Conservation (phyloP, 2,888 invertebrate genomes). For the Leptarthrus brevirostris region DNA sequence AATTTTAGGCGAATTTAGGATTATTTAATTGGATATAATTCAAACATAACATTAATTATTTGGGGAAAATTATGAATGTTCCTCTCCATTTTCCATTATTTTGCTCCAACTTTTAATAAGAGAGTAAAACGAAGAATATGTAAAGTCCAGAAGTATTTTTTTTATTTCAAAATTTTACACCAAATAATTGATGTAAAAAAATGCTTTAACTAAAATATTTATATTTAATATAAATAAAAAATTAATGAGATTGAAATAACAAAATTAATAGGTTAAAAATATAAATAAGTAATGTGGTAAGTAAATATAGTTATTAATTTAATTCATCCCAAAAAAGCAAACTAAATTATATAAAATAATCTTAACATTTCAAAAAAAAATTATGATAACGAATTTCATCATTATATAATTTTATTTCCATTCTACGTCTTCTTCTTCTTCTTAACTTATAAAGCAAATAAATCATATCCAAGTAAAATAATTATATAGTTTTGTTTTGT, state of each 20-base stretch:
- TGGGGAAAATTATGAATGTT: conserved; percentile 23
- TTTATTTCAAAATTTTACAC: conserved; percentile 35
- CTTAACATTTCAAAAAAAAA: not conserved
- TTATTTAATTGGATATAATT: conserved; percentile 23
- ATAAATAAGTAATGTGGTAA: not conserved
- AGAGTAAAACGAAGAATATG: not conserved
- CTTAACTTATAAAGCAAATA: conserved; percentile 23
- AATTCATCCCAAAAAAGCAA: not conserved
- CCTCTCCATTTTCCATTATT: not conserved
- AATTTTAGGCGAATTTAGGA: conserved; percentile 17
- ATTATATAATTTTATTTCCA: conserved; percentile 13
- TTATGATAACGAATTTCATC: not conserved
- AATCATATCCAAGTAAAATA: conserved; percentile 17
- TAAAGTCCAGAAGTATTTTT: too few species aligned
- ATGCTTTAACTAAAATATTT: conserved; percentile 37
- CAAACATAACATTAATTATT: conserved; percentile 20
- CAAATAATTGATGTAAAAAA: conserved; percentile 37
- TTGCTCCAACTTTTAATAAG: not conserved
- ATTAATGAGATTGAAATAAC: not conserved
- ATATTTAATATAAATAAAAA: not conserved
- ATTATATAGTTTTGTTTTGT: not conserved
- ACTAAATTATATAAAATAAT: not conserved
- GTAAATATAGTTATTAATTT: conserved; percentile 22
- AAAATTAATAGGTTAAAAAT: not conserved
- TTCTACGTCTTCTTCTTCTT: conserved; percentile 9